Evolutionary conservation across 2,888 invertebrate genomes (phyloP), one percentile per base, ranked within the genome.

Genomic region (Nipponacmea schrenckii): DNA sequence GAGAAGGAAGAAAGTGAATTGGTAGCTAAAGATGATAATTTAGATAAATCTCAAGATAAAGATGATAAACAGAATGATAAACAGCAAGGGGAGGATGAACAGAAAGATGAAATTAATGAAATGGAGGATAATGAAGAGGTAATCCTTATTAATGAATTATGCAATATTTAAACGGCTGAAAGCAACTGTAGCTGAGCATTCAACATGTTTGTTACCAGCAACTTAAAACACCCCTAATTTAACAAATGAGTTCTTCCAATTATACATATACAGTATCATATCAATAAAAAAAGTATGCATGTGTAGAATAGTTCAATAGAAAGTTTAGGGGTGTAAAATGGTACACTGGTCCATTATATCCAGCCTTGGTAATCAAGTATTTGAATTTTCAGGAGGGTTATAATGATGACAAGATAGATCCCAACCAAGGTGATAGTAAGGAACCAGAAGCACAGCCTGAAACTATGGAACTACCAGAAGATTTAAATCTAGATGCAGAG

Each of bases 381-480:
- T 24, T 62, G 20, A 12, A 17, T 62, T 69, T 72, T 31, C 64
- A 82, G 81, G 75, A 76, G 45, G 85, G 86, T 45, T 88, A 89
- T 73, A 84, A 85, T 79, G 85, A 87, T 50, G 85, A 89, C 48
- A 81, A 83, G 70, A 73, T 81, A 12, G 85, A 86, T 70, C 85
- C 31, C 15, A 64, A 44, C 17, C 39, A 64, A n/a, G 64, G 44
- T 27, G 31, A 75, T 26, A 31, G 68, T 17, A 63, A 62, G 68
- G 68, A 77, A 26, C 76, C 79, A 68, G 73, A 84, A 71, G 79
- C 82, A 0, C 95, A 96, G 84, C 93, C 95, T 0, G 95, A 96
- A 88, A 92, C 94, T 67, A 92, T 96, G 88, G 96, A 97, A 84
- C 89, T 97, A 74, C 96, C 96, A 0, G 96, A 97, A 62, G 94